These are phyloP conservation scores for Dryobotodes eremita DNA, from an alignment of 2,888 invertebrate genomes.

Conservation along the genomic window DNA sequence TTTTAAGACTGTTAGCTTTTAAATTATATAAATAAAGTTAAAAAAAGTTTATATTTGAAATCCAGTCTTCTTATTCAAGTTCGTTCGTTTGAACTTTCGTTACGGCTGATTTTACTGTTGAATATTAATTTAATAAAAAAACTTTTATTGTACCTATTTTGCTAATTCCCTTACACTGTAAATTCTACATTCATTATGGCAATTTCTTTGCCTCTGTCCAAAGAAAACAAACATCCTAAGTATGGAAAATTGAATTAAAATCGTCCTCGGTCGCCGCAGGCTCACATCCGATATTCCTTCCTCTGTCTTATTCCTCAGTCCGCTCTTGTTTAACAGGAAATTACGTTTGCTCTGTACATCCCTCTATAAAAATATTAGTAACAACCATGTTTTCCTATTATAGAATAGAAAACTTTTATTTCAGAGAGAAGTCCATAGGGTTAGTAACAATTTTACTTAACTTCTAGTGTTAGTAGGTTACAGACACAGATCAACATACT, in stretches of 20 bases:
- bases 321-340: conserved; percentile 45
- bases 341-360: conserved; percentile 34
- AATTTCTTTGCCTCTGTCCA: not conserved
- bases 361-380: not conserved
- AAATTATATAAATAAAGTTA: no score
- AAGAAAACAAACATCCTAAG: not conserved
- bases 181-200: no score
- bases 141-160: not conserved
- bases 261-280: conserved; percentile 18
- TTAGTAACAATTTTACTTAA: no score
- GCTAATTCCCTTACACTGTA: not conserved
- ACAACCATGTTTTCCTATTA: not conserved
- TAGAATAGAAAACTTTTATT: no score
- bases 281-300: conserved; percentile 22
- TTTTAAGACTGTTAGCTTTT: no score
- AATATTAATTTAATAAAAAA: not conserved
- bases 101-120: not conserved
- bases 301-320: conserved; percentile 5
- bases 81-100: not conserved
- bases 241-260: conserved; percentile 37
- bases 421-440: no score
- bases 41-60: not conserved
- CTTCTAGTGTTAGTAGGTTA: no score
- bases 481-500: no score
- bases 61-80: not conserved